Percentiles rank a stretch among this genome's conserved stretches.
phyloP scores from a whole-genome alignment of 2,888 invertebrate species.

The Poecilus cupreus region DNA sequence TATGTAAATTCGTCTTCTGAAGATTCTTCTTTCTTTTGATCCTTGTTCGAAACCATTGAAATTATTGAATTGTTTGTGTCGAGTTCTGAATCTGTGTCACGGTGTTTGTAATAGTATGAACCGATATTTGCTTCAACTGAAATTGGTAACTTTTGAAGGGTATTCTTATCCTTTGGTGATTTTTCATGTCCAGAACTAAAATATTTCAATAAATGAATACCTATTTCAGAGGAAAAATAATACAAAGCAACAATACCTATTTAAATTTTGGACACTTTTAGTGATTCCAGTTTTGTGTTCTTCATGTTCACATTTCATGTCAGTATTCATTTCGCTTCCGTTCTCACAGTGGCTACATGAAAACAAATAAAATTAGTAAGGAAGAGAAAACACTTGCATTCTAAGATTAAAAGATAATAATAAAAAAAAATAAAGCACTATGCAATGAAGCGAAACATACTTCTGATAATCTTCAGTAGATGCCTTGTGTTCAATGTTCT shows the following conservation, averaged over 20 bases:
- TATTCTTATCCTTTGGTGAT: slow-evolving; percentile 40
- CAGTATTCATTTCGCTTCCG: slow-evolving; percentile 10
- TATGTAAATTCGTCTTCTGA: slow-evolving; percentile 84
- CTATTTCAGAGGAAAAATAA: neutral
- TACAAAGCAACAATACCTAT: slow-evolving; percentile 1
- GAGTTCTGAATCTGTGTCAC: slow-evolving; percentile 89
- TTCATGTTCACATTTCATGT: slow-evolving; percentile 41
- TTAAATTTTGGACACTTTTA: slow-evolving; percentile 31
- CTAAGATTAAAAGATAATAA: slow-evolving; percentile 37
- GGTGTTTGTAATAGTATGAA: slow-evolving; percentile 90
- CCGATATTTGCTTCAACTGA: slow-evolving; percentile 80
- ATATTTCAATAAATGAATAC: neutral
- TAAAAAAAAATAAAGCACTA: slow-evolving; percentile 27
- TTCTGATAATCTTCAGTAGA: slow-evolving; percentile 35
- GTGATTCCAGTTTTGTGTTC: slow-evolving; percentile 7
- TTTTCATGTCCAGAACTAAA: slow-evolving; percentile 47
- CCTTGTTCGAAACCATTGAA: slow-evolving; percentile 72
- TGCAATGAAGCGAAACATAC: slow-evolving; percentile 50
- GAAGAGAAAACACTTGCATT: slow-evolving; percentile 16
- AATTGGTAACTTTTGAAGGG: slow-evolving; percentile 47
- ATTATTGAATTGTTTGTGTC: slow-evolving; percentile 74
- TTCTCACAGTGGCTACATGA: slow-evolving; percentile 34
- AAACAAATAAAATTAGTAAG: slow-evolving; percentile 40
- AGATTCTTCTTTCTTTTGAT: slow-evolving; percentile 75
- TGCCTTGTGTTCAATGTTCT: slow-evolving; percentile 23